These are phyloP conservation scores for Picathartes gymnocephalus DNA, from an alignment of 2,113 vertebrate species.

Conservation along the genomic window DNA sequence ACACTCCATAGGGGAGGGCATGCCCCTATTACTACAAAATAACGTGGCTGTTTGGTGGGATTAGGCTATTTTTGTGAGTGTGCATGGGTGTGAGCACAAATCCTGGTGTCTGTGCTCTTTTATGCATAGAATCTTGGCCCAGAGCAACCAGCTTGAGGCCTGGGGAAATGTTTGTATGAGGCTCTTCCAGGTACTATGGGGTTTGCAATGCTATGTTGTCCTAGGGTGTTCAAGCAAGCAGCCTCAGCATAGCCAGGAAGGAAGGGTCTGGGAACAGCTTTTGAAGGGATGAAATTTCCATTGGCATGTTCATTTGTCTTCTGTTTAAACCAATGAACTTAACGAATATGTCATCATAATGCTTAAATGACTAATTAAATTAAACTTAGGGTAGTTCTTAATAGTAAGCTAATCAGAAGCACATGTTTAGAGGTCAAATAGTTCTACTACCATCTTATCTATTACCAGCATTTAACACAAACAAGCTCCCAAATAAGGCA, in stretches of 20 bases:
- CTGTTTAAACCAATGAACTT: not conserved
- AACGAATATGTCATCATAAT: not conserved
- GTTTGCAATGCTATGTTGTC: not conserved
- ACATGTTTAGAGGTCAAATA: not conserved
- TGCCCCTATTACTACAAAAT: rapidly evolving
- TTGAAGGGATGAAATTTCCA: not conserved
- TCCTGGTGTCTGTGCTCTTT: not conserved
- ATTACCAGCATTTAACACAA: not conserved
- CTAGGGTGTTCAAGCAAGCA: not conserved
- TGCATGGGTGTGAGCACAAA: rapidly evolving
- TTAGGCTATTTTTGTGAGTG: not conserved
- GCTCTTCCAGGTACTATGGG: not conserved
- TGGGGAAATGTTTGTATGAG: not conserved
- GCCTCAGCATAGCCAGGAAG: not conserved
- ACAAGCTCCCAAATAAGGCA: not conserved
- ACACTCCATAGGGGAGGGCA: rapidly evolving
- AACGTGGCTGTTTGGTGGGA: not conserved
- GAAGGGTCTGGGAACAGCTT: not conserved
- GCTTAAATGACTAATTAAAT: not conserved
- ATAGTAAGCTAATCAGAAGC: not conserved
- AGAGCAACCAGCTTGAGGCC: not conserved
- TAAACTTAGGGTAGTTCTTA: not conserved
- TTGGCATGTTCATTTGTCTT: not conserved
- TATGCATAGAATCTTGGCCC: rapidly evolving
- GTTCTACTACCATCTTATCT: not conserved